Conservation (phyloP, 2,888 invertebrate species). For the Heliconius sara region DNA sequence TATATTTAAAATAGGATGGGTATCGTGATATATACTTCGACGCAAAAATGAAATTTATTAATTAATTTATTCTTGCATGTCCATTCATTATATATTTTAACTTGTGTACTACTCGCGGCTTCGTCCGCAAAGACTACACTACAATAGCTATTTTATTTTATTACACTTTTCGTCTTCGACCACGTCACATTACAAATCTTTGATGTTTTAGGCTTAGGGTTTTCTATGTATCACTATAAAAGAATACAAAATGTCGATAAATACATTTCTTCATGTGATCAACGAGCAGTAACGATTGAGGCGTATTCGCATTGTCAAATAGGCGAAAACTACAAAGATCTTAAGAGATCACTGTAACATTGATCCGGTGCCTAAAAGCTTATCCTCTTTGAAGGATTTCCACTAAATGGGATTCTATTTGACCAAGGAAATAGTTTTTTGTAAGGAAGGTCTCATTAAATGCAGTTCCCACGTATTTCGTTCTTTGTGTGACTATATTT, state of each 20-base stretch:
- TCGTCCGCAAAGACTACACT: neutral
- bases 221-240: neutral
- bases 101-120: neutral
- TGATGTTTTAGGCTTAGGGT: neutral
- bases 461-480: neutral
- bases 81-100: neutral
- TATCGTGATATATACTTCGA: neutral
- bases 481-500: neutral
- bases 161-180: neutral
- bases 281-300: constrained; percentile 1
- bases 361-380: constrained; percentile 23
- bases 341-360: constrained; percentile 7
- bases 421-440: constrained; percentile 5
- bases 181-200: neutral
- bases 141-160: neutral
- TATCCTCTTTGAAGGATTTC: constrained; percentile 22
- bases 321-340: constrained; percentile 15
- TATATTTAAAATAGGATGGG: neutral
- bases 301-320: neutral
- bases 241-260: neutral
- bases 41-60: neutral
- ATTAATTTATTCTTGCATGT: neutral
- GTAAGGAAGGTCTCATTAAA: neutral
- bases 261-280: neutral
- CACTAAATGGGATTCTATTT: constrained; percentile 20